Conservation (phyloP, 2,113 vertebrate species). For the Enhydra lutris region DNA sequence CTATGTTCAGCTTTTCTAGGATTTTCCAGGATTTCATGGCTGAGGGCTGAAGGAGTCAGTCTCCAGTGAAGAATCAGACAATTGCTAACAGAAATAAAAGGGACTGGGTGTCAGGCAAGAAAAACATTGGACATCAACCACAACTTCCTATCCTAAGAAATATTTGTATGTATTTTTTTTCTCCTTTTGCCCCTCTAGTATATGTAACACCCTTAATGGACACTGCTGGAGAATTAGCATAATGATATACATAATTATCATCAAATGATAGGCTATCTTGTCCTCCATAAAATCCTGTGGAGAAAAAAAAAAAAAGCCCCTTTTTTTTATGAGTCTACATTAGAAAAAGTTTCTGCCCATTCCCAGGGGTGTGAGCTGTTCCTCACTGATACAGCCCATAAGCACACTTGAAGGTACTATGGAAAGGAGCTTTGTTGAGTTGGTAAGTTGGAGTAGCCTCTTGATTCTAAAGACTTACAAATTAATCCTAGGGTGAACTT, state of each 20-base stretch:
- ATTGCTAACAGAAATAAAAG: background rate
- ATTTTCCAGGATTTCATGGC: background rate
- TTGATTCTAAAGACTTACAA: background rate
- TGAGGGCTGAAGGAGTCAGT: background rate
- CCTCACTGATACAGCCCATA: background rate
- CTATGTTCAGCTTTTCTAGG: background rate
- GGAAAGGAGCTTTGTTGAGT: background rate
- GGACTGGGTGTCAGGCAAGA: background rate
- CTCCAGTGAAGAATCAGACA: background rate
- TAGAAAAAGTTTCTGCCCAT: background rate
- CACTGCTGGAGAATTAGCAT: background rate
- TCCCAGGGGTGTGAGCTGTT: background rate
- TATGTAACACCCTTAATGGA: slow-evolving; percentile 5
- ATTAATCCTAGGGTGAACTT: background rate
- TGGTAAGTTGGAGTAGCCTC: background rate
- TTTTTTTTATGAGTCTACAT: background rate
- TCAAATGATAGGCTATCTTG: background rate
- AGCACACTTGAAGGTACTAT: background rate
- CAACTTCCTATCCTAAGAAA: background rate
- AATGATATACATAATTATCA: slow-evolving; percentile 6
- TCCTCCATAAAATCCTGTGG: background rate
- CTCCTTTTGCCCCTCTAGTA: slow-evolving; percentile 1
- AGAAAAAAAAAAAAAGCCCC: background rate
- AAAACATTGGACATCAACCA: background rate
- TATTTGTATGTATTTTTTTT: slow-evolving; percentile 35